These are phyloP conservation scores for Papilio xuthus DNA, from an alignment of 1,140 invertebrate species.

Conservation along the genomic window DNA sequence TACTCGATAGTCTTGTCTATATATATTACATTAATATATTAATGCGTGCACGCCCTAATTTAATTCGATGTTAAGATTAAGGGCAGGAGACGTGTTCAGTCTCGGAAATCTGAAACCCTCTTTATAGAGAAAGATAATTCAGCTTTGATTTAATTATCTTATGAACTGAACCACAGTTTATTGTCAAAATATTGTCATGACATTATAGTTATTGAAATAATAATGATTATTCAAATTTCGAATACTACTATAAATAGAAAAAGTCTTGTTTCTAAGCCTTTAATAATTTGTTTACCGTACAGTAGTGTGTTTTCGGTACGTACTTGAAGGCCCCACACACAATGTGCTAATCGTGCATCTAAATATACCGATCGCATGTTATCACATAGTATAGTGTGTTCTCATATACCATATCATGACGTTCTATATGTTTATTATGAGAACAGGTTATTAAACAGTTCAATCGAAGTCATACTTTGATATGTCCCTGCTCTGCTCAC, in stretches of 20 bases:
- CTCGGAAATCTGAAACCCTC: background rate
- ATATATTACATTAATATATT: conserved; percentile 28
- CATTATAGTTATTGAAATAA: too few relatives aligned
- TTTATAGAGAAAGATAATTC: background rate
- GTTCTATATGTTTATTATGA: background rate
- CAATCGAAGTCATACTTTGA: background rate
- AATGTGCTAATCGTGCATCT: too few relatives aligned
- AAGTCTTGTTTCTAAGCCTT: too few relatives aligned
- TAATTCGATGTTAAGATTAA: conserved; percentile 31
- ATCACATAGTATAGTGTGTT: too few relatives aligned
- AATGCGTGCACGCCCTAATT: conserved; percentile 20
- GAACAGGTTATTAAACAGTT: background rate
- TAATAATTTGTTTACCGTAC: too few relatives aligned
- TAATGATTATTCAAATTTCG: too few relatives aligned
- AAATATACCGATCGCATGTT: too few relatives aligned
- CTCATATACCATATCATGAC: too few relatives aligned
- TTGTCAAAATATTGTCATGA: background rate
- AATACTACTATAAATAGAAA: too few relatives aligned
- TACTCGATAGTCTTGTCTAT: conserved; percentile 37
- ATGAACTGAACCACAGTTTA: background rate
- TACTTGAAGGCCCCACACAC: too few relatives aligned
- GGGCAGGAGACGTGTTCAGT: background rate
- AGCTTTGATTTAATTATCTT: too few relatives aligned
- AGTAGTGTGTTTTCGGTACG: too few relatives aligned
- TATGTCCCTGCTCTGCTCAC: background rate